Evolutionary conservation across 92 coral and sea anemone species (phyloP), one percentile per base, ranked within the genome.

Genomic region (Ricordea florida): DNA sequence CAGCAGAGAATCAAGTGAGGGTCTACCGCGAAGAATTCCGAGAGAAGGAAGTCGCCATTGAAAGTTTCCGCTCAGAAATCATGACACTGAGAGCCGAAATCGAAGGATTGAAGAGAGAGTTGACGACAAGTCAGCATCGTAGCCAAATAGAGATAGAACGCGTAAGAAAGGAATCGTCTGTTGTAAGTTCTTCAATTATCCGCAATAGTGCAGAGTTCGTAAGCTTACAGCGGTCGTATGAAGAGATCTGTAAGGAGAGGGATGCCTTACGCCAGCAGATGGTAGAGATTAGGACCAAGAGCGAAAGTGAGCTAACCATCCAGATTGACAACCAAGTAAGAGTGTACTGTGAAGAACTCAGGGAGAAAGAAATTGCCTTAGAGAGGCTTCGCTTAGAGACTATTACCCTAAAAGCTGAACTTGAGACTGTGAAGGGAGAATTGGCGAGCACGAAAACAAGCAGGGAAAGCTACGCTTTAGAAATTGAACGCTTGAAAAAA

Each of bases 331-430:
- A 63, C 34, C 84, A 73, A 30, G 69, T 66, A 1, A 63, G 57
- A 78, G 59, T 78, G 21, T 78, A 67, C 38, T 76, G 84, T 18
- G 72, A 78, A 10, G 84, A 78, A 21, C 32, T 78, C 18, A 72
- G 67, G 45, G 77, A 66, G 8, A 78, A 78, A 25, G 77, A 78
- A 1, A 5, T 36, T 0, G 52, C 72, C 43, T 59, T 59, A 47
- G 47, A 37, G 47, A 22, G 18, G 46, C 46, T 59, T 10, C 66
- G 66, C 13, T 59, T 47, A 17, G 66, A 59, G 2, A 10, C 66
- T 3, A 78, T 78, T 22, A 43, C 47, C 16, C 76, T 78, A 15
- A 66, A 60, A 8, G 30, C 77, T 15, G 84, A 78, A 40, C 27
- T 77, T 3, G 76, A 77, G 57, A n/a, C 57, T 3, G 7, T 65